Evolutionary conservation across 53 echinoderm and acorn worm species (phyloP).

Genomic region (Astropecten irregularis): DNA sequence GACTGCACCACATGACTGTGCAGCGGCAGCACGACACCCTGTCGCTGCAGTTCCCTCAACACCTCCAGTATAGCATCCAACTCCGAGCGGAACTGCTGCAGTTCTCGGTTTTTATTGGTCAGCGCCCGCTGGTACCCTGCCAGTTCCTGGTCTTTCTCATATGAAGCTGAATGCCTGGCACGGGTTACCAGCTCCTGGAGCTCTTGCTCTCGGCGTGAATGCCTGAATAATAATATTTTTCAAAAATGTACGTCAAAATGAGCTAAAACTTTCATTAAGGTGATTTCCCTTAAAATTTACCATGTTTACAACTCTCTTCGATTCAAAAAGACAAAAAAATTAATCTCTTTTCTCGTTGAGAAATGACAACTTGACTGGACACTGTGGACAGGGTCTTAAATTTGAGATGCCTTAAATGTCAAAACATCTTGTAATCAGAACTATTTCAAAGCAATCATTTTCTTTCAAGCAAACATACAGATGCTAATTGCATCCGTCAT

Average conservation of each 20-base stretch:
- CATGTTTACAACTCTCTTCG: no score
- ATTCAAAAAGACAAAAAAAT: background rate
- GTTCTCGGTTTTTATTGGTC: conserved; percentile 77
- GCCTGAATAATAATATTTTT: conserved; percentile 54
- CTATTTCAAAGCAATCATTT: no score
- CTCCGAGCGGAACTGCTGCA: conserved; percentile 86
- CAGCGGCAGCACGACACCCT: conserved; percentile 86
- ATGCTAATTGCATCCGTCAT: no score
- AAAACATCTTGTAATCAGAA: no score
- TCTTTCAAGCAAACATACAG: no score
- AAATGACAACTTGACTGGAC: no score
- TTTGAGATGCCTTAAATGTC: no score
- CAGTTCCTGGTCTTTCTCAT: conserved; percentile 82
- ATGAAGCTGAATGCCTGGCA: conserved; percentile 68
- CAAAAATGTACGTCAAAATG: background rate
- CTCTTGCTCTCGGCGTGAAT: conserved; percentile 75
- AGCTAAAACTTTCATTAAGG: background rate
- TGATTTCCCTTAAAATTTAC: no score
- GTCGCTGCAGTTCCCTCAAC: conserved; percentile 81
- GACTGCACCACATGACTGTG: conserved; percentile 61
- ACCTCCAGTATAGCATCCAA: conserved; percentile 89
- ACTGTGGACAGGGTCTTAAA: no score
- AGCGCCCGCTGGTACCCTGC: conserved; percentile 58
- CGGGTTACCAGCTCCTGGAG: conserved; percentile 73
- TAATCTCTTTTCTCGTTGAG: background rate